Base-by-base conservation (phyloP, 2,113 vertebrate genomes). In the Raja brachyura region DNA sequence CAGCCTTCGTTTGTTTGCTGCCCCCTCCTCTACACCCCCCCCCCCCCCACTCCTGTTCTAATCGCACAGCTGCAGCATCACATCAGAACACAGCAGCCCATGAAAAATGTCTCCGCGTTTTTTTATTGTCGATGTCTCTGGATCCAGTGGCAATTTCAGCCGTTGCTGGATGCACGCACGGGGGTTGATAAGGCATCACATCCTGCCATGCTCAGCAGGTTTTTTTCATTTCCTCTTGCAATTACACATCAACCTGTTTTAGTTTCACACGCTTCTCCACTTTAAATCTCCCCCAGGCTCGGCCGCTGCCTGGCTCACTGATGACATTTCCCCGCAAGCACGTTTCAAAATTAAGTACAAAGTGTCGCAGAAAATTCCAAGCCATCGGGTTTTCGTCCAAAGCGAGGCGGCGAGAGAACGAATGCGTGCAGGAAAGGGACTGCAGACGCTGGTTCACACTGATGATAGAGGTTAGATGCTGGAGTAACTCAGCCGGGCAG, bases 241-340 rank as follows among this genome's bases (percentile, higher is more conserved):
- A 96, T 97, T 96, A 96, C 97, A 96, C 96, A 95, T 96, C 96
- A 96, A 95, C 96, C 97, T 96, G 96, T 95, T 96, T 95, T 94
- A 96, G 97, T 96, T 95, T 96, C 96, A 96, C 96, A 94, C 94
- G 95, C 95, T 94, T 90, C 85, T 83, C 95, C 95, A 94, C 96
- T 95, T 95, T 95, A 96, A 96, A 96, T 94, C 95, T 96, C 95
- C 96, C 94, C 39, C 9, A 96, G 96, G 97, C 96, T 94, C 95
- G 94, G 95, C 96, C 68, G 95, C 96, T 94, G 94, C 95, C 95
- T 93, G 90, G 95, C 96, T 95, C 95, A 93, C 94, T 93, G 96
- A 95, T 95, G 96, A 96, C 95, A 81, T 93, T 94, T 95, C 95
- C 95, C 95, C 95, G 95, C 95, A 96, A 96, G 96, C 94, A 3